phyloP scores from a whole-genome alignment of 2,888 invertebrate species.

The Standfussiana lucernea region DNA sequence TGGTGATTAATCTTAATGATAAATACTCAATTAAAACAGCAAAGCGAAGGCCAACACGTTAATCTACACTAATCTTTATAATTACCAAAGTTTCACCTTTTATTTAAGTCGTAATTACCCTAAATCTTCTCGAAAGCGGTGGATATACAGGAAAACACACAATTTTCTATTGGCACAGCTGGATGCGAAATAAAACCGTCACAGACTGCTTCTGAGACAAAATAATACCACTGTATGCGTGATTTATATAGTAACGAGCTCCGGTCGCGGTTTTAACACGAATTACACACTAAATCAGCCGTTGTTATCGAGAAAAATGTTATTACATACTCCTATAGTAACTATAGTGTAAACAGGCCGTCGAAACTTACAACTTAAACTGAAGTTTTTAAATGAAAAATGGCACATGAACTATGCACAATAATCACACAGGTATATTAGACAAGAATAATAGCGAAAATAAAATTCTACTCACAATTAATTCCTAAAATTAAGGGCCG shows the following conservation, averaged over 20 bases:
- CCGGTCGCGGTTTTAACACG: constrained; percentile 50
- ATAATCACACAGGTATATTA: constrained; percentile 32
- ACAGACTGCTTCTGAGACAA: constrained; percentile 40
- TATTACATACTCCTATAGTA: constrained; percentile 64
- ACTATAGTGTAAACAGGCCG: constrained; percentile 64
- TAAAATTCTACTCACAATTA: constrained; percentile 84
- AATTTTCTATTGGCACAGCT: constrained; percentile 64
- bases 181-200: constrained; percentile 40
- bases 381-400: constrained; percentile 44
- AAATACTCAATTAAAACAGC: constrained; percentile 42
- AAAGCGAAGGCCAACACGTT: constrained; percentile 47
- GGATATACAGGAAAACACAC: constrained; percentile 60
- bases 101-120: constrained; percentile 38
- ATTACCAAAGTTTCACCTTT: constrained; percentile 53
- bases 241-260: constrained; percentile 55
- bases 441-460: constrained; percentile 55
- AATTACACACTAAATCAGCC: constrained; percentile 74
- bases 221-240: constrained; percentile 33
- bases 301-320: constrained; percentile 67
- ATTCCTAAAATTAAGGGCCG: constrained; percentile 87
- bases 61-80: constrained; percentile 51
- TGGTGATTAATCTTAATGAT: constrained; percentile 57
- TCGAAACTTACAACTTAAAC: constrained; percentile 32
- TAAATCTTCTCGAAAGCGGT: constrained; percentile 40
- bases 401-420: constrained; percentile 29